These are phyloP conservation scores for Pyrrhia umbra DNA, from an alignment of 2,888 invertebrate species.

Conservation along the genomic window DNA sequence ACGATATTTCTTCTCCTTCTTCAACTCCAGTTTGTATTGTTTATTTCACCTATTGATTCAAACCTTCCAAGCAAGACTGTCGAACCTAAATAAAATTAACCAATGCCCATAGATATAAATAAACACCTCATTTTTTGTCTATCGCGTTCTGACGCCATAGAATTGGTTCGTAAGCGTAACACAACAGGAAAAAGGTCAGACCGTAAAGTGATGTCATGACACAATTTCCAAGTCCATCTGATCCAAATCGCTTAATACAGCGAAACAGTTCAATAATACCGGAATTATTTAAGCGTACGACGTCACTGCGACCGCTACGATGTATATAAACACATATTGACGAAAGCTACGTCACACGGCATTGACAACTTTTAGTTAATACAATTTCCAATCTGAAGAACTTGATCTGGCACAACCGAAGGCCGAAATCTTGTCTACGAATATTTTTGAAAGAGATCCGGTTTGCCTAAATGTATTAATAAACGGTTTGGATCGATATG, in stretches of 20 bases:
- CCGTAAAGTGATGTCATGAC: conserved; percentile 27
- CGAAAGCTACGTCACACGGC: conserved; percentile 63
- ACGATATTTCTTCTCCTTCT: too few species aligned
- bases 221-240: conserved; percentile 28
- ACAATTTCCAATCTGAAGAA: conserved; percentile 53
- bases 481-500: conserved; percentile 1
- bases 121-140: neutral
- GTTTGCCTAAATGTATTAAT: conserved; percentile 23
- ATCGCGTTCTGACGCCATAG: neutral
- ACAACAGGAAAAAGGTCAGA: conserved; percentile 9
- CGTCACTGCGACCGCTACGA: conserved; percentile 44
- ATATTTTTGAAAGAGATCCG: conserved; percentile 40
- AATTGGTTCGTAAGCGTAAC: conserved; percentile 7
- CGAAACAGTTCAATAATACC: conserved; percentile 44
- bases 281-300: conserved; percentile 53
- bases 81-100: neutral
- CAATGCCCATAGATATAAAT: neutral
- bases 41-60: conserved; percentile 8
- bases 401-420: conserved; percentile 36
- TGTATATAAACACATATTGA: conserved; percentile 60
- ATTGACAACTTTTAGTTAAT: conserved; percentile 58
- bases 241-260: conserved; percentile 23
- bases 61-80: neutral
- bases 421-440: conserved; percentile 32
- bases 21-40: too few species aligned